phyloP scores from a whole-genome alignment of 2,113 vertebrate genomes.

The Aspiorhynchus laticeps region DNA sequence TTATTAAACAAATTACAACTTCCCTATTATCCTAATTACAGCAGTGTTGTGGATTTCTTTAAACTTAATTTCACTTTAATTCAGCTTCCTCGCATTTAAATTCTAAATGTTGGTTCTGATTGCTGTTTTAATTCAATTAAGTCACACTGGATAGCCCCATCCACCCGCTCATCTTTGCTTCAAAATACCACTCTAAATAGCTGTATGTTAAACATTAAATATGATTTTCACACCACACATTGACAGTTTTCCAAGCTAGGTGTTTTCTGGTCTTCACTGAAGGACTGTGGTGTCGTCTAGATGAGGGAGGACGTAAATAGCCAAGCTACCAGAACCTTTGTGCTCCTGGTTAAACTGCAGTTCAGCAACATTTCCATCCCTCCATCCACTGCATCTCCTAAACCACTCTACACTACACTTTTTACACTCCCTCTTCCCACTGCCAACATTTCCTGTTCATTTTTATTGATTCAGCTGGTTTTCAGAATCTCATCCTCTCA shows the following conservation, averaged over 20 bases:
- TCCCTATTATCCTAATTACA: neutral
- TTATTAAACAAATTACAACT: neutral
- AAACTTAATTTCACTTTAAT: neutral
- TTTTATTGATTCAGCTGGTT: constrained; percentile 39
- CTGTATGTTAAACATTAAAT: neutral
- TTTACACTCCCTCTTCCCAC: constrained; percentile 16
- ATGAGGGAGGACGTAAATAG: neutral
- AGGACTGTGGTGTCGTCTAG: neutral
- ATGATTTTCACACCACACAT: neutral
- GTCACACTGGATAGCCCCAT: neutral
- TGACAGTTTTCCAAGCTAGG: neutral
- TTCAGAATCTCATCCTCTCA: constrained; percentile 43
- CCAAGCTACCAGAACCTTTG: neutral
- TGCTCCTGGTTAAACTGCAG: neutral
- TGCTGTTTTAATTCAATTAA: neutral
- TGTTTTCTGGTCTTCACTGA: neutral
- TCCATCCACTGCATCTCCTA: neutral
- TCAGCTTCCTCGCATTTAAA: neutral
- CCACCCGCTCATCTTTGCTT: neutral
- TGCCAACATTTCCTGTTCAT: constrained; percentile 40
- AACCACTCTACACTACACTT: neutral
- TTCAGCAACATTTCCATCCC: neutral
- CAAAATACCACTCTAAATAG: neutral
- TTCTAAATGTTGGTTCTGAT: neutral
- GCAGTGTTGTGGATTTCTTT: neutral